These are phyloP conservation scores for Orcinus orca DNA, from an alignment of 2,113 vertebrate genomes.

Conservation along the genomic window DNA sequence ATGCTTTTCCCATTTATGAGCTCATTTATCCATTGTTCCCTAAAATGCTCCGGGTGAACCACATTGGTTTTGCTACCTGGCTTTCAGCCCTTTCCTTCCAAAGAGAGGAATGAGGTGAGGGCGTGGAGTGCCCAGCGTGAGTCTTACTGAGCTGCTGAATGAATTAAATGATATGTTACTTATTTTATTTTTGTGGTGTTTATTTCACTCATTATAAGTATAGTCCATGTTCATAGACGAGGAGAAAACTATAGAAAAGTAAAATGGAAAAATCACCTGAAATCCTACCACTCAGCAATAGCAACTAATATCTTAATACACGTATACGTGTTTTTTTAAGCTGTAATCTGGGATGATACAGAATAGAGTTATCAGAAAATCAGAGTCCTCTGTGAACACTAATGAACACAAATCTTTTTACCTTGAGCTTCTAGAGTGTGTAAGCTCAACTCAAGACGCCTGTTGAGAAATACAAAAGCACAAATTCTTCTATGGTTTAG, in stretches of 20 bases:
- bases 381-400: conserved; percentile 67
- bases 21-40: background rate
- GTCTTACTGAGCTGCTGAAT: background rate
- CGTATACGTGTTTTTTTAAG: background rate
- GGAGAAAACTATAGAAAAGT: background rate
- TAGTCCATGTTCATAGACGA: background rate
- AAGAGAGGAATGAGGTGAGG: background rate
- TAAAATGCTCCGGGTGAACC: background rate
- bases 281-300: background rate
- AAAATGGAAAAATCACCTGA: background rate
- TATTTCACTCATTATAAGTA: background rate
- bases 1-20: background rate
- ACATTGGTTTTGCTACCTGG: background rate
- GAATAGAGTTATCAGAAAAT: background rate
- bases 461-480: conserved; percentile 61
- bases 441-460: conserved; percentile 50
- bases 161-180: background rate
- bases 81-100: background rate
- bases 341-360: background rate
- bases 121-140: rapidly evolving
- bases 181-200: background rate
- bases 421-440: conserved; percentile 67
- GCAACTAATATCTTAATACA: background rate
- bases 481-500: background rate
- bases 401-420: conserved; percentile 71